Percentiles rank a stretch among this genome's conserved stretches.
Conservation (phyloP, 1,140 invertebrate genomes). For the Cydia splendana region DNA sequence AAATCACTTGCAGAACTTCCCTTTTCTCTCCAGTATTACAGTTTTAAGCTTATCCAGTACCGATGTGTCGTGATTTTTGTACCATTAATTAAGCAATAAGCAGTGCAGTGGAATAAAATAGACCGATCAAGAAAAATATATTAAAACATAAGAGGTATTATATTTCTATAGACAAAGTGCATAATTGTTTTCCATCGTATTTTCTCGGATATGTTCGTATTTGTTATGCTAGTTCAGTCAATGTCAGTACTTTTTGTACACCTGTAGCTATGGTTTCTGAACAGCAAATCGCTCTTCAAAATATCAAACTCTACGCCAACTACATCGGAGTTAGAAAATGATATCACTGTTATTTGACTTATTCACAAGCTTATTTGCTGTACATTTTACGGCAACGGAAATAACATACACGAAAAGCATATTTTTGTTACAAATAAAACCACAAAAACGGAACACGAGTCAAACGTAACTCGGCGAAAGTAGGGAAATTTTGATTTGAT, state of each 20-base stretch:
- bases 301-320: not conserved
- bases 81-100: not conserved
- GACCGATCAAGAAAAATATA: not conserved
- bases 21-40: not conserved
- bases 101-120: not conserved
- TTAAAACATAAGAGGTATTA: not conserved
- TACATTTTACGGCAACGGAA: slow-evolving; percentile 25
- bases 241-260: too few species aligned
- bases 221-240: too few species aligned
- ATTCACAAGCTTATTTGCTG: slow-evolving; percentile 24
- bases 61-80: not conserved
- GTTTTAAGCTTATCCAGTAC: too few species aligned
- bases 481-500: slow-evolving; percentile 57
- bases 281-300: not conserved
- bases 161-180: not conserved
- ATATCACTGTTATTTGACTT: not conserved
- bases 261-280: not conserved
- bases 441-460: slow-evolving; percentile 31
- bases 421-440: slow-evolving; percentile 30
- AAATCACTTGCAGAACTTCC: not conserved
- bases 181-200: too few species aligned
- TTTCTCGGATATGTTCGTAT: too few species aligned
- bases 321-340: not conserved
- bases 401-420: slow-evolving; percentile 29
- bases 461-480: slow-evolving; percentile 38